Conservation (phyloP, 2,888 invertebrate species). For the Trachelus stipa region DNA sequence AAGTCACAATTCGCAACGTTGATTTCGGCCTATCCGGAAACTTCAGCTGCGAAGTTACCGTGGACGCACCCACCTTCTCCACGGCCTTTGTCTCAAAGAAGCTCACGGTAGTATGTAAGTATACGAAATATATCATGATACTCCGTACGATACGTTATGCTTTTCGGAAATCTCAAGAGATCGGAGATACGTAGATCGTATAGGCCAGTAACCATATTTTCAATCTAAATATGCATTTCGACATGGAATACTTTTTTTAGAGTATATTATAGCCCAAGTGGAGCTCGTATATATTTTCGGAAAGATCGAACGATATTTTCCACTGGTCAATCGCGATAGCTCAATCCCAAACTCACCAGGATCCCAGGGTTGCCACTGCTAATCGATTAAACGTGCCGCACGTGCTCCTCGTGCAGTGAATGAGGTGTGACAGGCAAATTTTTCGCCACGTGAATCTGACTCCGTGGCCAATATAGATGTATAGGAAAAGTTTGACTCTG, state of each 20-base stretch:
- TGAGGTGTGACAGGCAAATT: neutral
- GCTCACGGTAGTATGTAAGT: slow-evolving; percentile 83
- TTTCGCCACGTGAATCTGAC: neutral
- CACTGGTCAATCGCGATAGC: neutral
- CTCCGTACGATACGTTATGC: neutral
- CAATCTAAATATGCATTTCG: slow-evolving; percentile 34
- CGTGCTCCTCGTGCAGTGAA: neutral
- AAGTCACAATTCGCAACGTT: slow-evolving; percentile 78
- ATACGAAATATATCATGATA: slow-evolving; percentile 6
- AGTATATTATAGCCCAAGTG: neutral
- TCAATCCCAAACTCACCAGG: neutral
- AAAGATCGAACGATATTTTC: neutral
- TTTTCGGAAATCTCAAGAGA: neutral
- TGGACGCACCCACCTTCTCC: slow-evolving; percentile 78
- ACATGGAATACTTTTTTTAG: neutral
- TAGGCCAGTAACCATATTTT: slow-evolving; percentile 29
- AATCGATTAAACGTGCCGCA: neutral
- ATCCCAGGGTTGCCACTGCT: neutral
- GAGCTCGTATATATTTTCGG: neutral
- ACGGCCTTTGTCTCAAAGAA: slow-evolving; percentile 75
- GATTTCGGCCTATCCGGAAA: slow-evolving; percentile 80
- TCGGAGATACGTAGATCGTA: neutral
- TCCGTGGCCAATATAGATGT: neutral
- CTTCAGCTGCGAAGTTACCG: slow-evolving; percentile 84
- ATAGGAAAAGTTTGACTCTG: neutral